These are phyloP conservation scores for Amphipoea lucens DNA, from an alignment of 2,888 invertebrate species.

Conservation along the genomic window DNA sequence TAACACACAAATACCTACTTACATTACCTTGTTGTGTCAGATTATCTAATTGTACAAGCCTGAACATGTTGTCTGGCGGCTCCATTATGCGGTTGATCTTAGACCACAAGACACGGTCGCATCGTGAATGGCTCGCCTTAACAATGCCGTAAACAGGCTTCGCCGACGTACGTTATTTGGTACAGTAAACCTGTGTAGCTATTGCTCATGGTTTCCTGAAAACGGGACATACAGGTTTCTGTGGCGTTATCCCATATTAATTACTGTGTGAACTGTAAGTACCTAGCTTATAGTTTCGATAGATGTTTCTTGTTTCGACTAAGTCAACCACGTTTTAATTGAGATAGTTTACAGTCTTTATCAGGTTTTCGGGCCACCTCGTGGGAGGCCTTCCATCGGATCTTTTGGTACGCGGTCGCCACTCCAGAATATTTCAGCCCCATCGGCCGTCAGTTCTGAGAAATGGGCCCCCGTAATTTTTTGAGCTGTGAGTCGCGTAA, in stretches of 20 bases:
- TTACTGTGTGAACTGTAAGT: not conserved
- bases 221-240: not conserved
- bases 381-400: not conserved
- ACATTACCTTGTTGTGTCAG: not conserved
- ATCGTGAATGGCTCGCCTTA: constrained; percentile 57
- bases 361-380: not conserved
- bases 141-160: constrained; percentile 60
- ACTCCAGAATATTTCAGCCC: too few relatives aligned
- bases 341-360: not conserved
- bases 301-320: not conserved
- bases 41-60: constrained; percentile 49
- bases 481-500: too few relatives aligned
- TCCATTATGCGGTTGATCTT: constrained; percentile 60
- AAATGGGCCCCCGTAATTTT: too few relatives aligned
- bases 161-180: constrained; percentile 45
- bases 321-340: not conserved
- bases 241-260: constrained; percentile 10
- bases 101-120: constrained; percentile 63
- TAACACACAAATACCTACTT: constrained; percentile 25
- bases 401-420: too few relatives aligned
- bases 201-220: constrained; percentile 30
- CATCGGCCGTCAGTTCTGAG: too few relatives aligned
- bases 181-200: constrained; percentile 28
- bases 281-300: not conserved
- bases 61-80: constrained; percentile 38